Conservation (phyloP, 2,888 invertebrate species). For the Sussaba pulchella region DNA sequence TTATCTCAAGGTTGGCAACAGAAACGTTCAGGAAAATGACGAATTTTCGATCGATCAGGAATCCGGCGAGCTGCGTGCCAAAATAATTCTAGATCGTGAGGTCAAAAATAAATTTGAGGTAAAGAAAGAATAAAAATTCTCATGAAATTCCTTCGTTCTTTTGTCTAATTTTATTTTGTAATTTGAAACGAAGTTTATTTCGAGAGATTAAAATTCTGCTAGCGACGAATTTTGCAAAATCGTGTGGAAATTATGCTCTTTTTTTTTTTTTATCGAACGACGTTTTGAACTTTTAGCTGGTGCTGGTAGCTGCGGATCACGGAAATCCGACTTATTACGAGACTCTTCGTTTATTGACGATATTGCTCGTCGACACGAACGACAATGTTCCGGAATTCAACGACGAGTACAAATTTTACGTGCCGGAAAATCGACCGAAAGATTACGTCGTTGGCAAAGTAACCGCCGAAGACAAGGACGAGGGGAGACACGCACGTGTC, state of each 20-base stretch:
- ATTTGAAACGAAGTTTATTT: no score
- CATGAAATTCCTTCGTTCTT: no score
- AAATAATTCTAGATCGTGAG: conserved; percentile 92
- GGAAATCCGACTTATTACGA: conserved; percentile 93
- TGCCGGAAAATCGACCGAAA: conserved; percentile 88
- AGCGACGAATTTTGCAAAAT: no score
- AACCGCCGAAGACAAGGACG: conserved; percentile 90
- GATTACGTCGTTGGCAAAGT: conserved; percentile 87
- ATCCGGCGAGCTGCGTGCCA: conserved; percentile 93
- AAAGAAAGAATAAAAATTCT: not conserved
- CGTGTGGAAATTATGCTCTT: no score
- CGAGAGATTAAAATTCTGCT: no score
- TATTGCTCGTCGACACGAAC: conserved; percentile 92
- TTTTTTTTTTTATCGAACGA: no score
- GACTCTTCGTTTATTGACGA: conserved; percentile 90
- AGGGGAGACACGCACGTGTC: conserved; percentile 92
- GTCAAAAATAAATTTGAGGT: conserved; percentile 88
- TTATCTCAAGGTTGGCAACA: conserved; percentile 91
- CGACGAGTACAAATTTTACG: conserved; percentile 88
- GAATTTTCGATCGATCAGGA: conserved; percentile 92
- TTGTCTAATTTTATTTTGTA: no score
- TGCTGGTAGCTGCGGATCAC: conserved; percentile 93
- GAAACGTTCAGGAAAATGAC: conserved; percentile 91
- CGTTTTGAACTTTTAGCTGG: conserved; percentile 85
- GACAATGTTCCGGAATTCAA: conserved; percentile 93